These are phyloP conservation scores for Regulus satrapa DNA, from an alignment of 2,113 vertebrate genomes.

Conservation along the genomic window DNA sequence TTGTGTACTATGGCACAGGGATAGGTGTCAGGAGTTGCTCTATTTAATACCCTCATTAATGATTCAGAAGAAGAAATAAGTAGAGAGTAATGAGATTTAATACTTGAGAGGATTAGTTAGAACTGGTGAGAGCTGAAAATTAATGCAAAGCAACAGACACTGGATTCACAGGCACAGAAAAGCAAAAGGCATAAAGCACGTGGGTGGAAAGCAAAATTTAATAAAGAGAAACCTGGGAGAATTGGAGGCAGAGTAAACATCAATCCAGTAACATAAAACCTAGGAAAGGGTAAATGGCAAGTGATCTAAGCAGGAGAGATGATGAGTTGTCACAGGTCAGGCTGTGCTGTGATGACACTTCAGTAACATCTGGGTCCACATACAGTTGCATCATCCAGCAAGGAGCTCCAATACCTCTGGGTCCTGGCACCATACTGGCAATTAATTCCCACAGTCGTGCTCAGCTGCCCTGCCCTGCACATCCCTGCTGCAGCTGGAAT, in stretches of 20 bases:
- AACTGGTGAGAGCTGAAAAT: background rate
- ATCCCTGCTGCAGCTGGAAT: background rate
- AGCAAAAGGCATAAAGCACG: background rate
- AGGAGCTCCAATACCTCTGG: no score
- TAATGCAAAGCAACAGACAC: background rate
- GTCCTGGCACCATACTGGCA: no score
- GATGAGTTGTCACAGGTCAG: background rate
- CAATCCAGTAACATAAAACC: background rate
- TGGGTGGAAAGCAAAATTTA: background rate
- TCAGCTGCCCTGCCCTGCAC: background rate
- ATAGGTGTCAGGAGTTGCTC: background rate
- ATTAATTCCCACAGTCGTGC: fast-evolving
- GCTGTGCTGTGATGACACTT: background rate
- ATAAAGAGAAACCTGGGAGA: background rate
- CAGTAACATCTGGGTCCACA: fast-evolving
- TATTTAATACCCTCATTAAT: background rate
- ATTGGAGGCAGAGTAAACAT: background rate
- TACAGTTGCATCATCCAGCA: fast-evolving
- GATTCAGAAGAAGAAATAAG: background rate
- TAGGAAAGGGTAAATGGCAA: background rate
- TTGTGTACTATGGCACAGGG: background rate
- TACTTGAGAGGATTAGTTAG: background rate
- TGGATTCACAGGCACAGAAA: background rate
- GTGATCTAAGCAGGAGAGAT: background rate
- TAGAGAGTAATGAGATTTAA: background rate